Base-by-base conservation (phyloP, 2,113 vertebrate species). In the Caretta caretta region DNA sequence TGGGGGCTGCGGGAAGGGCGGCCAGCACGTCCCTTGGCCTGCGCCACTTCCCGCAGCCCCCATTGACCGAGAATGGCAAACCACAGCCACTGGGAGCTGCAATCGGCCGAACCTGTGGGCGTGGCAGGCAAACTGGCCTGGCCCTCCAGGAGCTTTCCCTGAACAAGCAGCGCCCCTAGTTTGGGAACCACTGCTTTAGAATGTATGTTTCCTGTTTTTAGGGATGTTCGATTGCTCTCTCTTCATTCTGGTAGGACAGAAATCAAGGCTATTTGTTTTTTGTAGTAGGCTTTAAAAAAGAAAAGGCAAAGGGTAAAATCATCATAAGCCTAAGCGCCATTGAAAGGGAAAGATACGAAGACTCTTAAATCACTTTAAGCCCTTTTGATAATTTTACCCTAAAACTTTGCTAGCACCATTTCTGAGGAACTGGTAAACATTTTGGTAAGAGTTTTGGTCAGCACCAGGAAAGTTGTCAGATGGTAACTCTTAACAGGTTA, bases 231-330 rank as follows among this genome's bases (percentile, higher is more conserved):
- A 69, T 80, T 92, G 93, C 91, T 86, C 79, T 78, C 81, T 42
- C 90, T 96, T 91, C 81, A 65, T 87, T 88, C 90, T 94, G 72
- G 56, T 89, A 75, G 3, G 59, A 6, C 27, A 57, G 94, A 87
- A 94, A 95, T 95, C 38, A 62, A 81, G 3, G 4, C 80, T 69
- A 83, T 81, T 92, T 94, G 83, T 83, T 87, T 50, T 53, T 25
- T 82, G 0, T 88, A 91, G n/a, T 4, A 76, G 6, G 25, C 6
- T 75, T 86, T 51, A 69, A 59, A 62, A 48, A 84, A 51, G 5
- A 48, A 85, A 78, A 8, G 0, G 1, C 88, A 31, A 31, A 62
- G 59, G 59, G 59, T 62, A 62, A 62, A 62, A 62, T 62, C 29
- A 5, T 69, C 72, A 75, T 20, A 42, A 42, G 69, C 38, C 69